phyloP scores from a whole-genome alignment of 2,113 vertebrate genomes.

The Calcarius ornatus region DNA sequence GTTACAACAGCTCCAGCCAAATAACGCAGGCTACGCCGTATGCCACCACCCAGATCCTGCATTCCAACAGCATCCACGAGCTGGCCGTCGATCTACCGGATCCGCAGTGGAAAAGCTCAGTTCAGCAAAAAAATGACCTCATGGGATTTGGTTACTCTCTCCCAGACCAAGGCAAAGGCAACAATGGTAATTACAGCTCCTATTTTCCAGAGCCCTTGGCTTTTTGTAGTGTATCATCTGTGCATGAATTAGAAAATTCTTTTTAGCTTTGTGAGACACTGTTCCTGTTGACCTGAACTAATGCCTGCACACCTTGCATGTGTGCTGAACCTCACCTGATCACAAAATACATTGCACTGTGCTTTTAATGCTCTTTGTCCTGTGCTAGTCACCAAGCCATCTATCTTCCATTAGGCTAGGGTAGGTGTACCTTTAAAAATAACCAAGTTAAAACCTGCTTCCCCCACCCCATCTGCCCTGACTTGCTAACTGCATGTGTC shows the following conservation, averaged over 20 bases:
- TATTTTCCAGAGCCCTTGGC: neutral
- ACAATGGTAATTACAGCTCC: slow-evolving; percentile 85
- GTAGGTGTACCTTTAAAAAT: neutral
- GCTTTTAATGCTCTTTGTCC: slow-evolving; percentile 22
- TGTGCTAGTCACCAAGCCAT: slow-evolving; percentile 1
- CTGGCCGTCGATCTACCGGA: slow-evolving; percentile 95
- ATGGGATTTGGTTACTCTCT: slow-evolving; percentile 93
- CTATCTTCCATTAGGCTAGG: slow-evolving; percentile 60
- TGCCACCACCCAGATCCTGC: slow-evolving; percentile 96
- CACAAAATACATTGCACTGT: neutral
- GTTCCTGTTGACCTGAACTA: slow-evolving; percentile 31
- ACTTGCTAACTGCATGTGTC: slow-evolving; percentile 89
- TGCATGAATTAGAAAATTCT: slow-evolving; percentile 62
- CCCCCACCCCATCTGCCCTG: slow-evolving; percentile 71
- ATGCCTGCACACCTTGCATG: slow-evolving; percentile 54
- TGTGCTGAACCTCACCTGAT: neutral
- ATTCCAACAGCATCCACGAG: slow-evolving; percentile 97
- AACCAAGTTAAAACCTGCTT: neutral
- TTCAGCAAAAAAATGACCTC: slow-evolving; percentile 94
- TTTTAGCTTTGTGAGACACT: neutral
- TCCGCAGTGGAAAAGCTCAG: slow-evolving; percentile 92
- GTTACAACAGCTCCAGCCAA: slow-evolving; percentile 93
- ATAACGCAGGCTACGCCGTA: slow-evolving; percentile 94
- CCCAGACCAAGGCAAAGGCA: slow-evolving; percentile 95
- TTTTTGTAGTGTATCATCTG: neutral